Conservation (phyloP, 2,888 invertebrate species). For the Myopa testacea region DNA sequence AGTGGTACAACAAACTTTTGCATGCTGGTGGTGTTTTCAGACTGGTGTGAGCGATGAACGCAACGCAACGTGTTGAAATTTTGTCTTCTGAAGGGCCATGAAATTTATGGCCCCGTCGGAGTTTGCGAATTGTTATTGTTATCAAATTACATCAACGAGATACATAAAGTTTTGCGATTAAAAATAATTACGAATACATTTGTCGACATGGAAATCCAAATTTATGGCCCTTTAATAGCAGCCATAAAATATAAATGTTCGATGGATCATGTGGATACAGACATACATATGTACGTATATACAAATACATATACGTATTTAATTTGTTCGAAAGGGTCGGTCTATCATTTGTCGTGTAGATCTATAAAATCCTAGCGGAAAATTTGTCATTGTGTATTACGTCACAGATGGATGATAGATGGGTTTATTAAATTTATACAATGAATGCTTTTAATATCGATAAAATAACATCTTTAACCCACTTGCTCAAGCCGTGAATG, state of each 20-base stretch:
- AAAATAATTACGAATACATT: constrained; percentile 13
- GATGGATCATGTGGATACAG: background rate
- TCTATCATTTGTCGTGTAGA: too few relatives aligned
- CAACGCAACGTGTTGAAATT: constrained; percentile 1
- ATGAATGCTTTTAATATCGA: too few relatives aligned
- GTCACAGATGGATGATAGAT: too few relatives aligned
- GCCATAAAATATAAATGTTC: background rate
- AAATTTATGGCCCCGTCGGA: constrained; percentile 12
- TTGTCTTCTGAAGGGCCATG: constrained; percentile 5
- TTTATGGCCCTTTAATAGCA: constrained; percentile 15
- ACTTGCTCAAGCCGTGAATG: too few relatives aligned
- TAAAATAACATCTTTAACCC: too few relatives aligned
- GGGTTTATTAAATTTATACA: too few relatives aligned
- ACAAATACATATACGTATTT: background rate
- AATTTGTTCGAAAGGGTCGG: too few relatives aligned
- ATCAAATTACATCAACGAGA: constrained; percentile 22
- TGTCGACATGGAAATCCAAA: background rate
- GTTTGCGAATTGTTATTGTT: background rate
- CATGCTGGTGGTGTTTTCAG: too few relatives aligned
- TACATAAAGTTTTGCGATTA: constrained; percentile 19
- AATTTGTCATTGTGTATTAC: too few relatives aligned
- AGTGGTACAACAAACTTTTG: too few relatives aligned
- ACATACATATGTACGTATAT: background rate
- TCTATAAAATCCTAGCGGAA: too few relatives aligned
- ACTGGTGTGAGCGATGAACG: background rate